phyloP scores from a whole-genome alignment of 2,113 vertebrate genomes.

The Melanerpes aurifrons region DNA sequence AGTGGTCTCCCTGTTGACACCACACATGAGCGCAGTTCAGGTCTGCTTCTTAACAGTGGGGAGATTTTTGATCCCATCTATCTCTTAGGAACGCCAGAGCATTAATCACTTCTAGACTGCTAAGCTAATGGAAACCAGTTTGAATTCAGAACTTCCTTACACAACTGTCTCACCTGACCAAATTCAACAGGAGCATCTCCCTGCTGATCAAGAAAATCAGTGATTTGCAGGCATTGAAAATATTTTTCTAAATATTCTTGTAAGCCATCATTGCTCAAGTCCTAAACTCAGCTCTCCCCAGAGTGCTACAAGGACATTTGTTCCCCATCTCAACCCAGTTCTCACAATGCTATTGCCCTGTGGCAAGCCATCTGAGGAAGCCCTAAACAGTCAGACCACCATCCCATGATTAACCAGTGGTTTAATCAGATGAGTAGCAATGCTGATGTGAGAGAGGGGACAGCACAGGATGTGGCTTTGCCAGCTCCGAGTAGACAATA shows the following conservation, averaged over 20 bases:
- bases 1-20: background rate
- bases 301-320: background rate
- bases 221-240: accelerated
- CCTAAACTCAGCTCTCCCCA: background rate
- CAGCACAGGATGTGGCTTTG: background rate
- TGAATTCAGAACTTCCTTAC: background rate
- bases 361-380: background rate
- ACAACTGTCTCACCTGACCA: background rate
- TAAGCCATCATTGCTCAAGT: background rate
- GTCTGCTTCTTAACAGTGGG: background rate
- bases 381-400: background rate
- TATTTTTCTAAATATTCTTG: background rate
- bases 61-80: background rate
- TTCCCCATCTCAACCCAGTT: background rate
- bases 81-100: background rate
- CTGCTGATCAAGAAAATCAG: background rate
- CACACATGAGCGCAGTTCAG: background rate
- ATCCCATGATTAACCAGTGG: background rate
- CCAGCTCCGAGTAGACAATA: accelerated
- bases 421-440: background rate
- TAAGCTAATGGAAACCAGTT: background rate
- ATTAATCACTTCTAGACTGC: background rate
- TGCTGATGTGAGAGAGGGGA: background rate
- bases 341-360: accelerated
- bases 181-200: background rate